These are phyloP conservation scores for Alethe diademata DNA, from an alignment of 2,113 vertebrate genomes.

Conservation along the genomic window DNA sequence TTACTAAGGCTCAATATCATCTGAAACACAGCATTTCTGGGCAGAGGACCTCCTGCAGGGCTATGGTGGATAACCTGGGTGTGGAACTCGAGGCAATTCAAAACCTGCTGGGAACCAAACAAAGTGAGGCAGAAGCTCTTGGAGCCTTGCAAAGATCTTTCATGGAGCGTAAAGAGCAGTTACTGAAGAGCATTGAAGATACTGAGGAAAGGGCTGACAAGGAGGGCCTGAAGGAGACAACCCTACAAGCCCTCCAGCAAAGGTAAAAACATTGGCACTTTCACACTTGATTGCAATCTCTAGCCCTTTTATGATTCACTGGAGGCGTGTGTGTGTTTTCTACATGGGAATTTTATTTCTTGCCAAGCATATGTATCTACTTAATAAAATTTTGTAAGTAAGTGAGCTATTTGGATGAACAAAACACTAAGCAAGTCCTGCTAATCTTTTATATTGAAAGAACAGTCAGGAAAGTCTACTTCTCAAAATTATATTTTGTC, in stretches of 20 bases:
- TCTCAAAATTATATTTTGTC: neutral
- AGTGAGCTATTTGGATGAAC: neutral
- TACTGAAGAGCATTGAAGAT: conserved; percentile 85
- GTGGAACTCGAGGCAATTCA: conserved; percentile 84
- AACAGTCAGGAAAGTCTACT: neutral
- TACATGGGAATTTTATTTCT: neutral
- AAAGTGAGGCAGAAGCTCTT: conserved; percentile 90
- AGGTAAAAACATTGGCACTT: conserved; percentile 72
- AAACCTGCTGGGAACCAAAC: conserved; percentile 88
- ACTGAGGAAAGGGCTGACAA: conserved; percentile 81
- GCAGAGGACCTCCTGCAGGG: conserved; percentile 86
- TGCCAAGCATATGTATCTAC: neutral
- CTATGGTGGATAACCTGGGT: conserved; percentile 76
- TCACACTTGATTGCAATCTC: neutral
- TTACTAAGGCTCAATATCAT: conserved; percentile 88
- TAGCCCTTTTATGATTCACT: neutral
- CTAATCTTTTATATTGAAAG: neutral
- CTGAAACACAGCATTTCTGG: conserved; percentile 72
- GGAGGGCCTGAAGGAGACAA: conserved; percentile 80
- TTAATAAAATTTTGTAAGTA: neutral
- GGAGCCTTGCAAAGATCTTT: conserved; percentile 80
- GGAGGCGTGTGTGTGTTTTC: neutral
- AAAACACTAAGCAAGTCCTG: neutral
- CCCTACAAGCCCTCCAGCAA: conserved; percentile 86
- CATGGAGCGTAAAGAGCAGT: conserved; percentile 80